Base-by-base conservation (phyloP, 1,140 invertebrate genomes). In the Zaprionus tsacasi region DNA sequence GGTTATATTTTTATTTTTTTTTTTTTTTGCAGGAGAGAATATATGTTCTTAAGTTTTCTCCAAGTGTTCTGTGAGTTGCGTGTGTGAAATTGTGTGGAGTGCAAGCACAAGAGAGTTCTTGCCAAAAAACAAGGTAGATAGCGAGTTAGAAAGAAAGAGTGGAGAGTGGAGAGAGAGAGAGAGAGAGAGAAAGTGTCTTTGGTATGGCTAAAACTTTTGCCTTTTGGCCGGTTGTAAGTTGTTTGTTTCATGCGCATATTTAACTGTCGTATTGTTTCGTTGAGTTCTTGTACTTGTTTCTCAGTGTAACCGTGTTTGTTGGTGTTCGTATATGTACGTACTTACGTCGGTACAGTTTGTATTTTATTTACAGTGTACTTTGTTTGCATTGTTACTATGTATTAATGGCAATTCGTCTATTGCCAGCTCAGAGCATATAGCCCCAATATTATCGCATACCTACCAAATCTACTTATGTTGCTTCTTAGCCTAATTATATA, bases 41-140 rank as follows among this genome's bases (percentile, higher is more conserved):
- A 70, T 67, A 67, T 74, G 78, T 80, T 56, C 36, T 80, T 68
- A 55, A 12, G 66, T 60, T 78, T 80, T 52, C 35, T 74, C 38
- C 56, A 59, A 30, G 43, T 54, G 38, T 79, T 56, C 60, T 43
- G 57, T 43, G 61, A 54, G 45, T 48, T 74, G 65, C 54, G 60
- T 55, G 64, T 74, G 70, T 55, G 40, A 45, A 45, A 15, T 17
- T 58, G 57, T 80, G 69, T 79, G 48, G 48, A 45, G 82, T 87
- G 82, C 82, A 87, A 87, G 79, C 77, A 77, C 80, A 74, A 81
- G 35, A 78, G 78, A 80, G 70, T 81, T 88, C 85, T 89, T 88
- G 80, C 77, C 73, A 76, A 50, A 30, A 30, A 76, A 77, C 38
- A 68, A 65, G 56, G 87, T 58, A 66, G 58, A 40, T 65, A 57